Percentiles rank a stretch among this genome's conserved stretches.
These are phyloP conservation scores for Terrapene triunguis DNA, from an alignment of 2,113 vertebrate species.

Conservation along the genomic window DNA sequence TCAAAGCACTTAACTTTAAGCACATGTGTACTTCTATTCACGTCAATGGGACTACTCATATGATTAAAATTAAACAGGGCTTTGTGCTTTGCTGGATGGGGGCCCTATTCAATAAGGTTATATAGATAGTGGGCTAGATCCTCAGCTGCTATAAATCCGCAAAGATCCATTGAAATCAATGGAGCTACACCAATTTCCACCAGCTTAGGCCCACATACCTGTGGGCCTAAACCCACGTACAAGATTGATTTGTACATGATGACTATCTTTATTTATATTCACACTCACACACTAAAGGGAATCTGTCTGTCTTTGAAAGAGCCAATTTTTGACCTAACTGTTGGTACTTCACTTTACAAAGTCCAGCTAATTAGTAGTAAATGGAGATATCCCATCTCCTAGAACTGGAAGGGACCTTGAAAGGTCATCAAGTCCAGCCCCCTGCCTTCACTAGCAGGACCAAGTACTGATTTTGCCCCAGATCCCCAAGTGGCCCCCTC, in stretches of 20 bases:
- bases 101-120: neutral
- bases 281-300: neutral
- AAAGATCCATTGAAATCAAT: neutral
- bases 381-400: too few relatives aligned
- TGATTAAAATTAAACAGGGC: neutral
- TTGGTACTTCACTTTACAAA: neutral
- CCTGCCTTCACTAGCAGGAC: too few relatives aligned
- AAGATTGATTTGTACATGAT: neutral
- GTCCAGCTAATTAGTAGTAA: neutral
- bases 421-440: too few relatives aligned
- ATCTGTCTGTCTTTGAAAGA: neutral
- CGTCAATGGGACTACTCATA: neutral
- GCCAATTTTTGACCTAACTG: neutral
- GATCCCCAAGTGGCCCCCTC: too few relatives aligned
- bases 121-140: fast-evolving
- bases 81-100: neutral
- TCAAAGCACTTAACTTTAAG: neutral
- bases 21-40: neutral
- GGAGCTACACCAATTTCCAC: neutral
- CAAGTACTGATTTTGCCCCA: too few relatives aligned
- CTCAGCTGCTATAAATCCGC: neutral
- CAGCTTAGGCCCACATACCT: fast-evolving
- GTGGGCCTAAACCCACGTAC: neutral
- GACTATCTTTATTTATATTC: neutral
- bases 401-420: too few relatives aligned